Evolutionary conservation across 2,888 invertebrate genomes (phyloP).

Genomic region (Proisotoma minuta): DNA sequence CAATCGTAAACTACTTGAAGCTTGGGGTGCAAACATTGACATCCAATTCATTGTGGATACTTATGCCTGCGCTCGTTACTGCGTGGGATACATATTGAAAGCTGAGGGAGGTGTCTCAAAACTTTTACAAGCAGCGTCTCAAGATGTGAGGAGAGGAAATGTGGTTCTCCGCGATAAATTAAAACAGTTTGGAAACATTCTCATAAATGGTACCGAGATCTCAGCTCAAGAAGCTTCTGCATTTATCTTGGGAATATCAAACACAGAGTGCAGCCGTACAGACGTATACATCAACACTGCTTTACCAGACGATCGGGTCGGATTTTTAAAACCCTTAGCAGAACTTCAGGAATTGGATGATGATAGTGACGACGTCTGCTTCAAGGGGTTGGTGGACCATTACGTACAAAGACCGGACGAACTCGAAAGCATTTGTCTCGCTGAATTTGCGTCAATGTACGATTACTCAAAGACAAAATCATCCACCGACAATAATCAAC

Average conservation of each 20-base stretch:
- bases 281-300: conserved; percentile 43
- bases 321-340: conserved; percentile 13
- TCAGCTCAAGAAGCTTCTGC: conserved; percentile 48
- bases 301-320: conserved; percentile 17
- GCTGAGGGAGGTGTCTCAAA: conserved; percentile 40
- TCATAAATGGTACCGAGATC: conserved; percentile 42
- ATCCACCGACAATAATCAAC: no score
- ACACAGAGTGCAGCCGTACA: conserved; percentile 20
- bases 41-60: conserved; percentile 49
- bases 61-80: conserved; percentile 49
- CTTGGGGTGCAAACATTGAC: conserved; percentile 50
- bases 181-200: conserved; percentile 32
- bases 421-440: conserved; percentile 48
- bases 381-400: conserved; percentile 44
- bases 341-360: conserved; percentile 24
- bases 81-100: conserved; percentile 47
- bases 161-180: conserved; percentile 41
- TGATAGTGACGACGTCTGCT: conserved; percentile 22
- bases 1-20: conserved; percentile 41
- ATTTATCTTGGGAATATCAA: conserved; percentile 33
- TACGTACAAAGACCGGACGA: conserved; percentile 47
- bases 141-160: conserved; percentile 47
- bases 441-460: conserved; percentile 45
- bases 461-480: neutral
- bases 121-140: conserved; percentile 38